Percentiles rank a stretch among this genome's conserved stretches.
These are phyloP conservation scores for Drosophila ironensis DNA, from an alignment of 1,140 invertebrate species.

Conservation along the genomic window DNA sequence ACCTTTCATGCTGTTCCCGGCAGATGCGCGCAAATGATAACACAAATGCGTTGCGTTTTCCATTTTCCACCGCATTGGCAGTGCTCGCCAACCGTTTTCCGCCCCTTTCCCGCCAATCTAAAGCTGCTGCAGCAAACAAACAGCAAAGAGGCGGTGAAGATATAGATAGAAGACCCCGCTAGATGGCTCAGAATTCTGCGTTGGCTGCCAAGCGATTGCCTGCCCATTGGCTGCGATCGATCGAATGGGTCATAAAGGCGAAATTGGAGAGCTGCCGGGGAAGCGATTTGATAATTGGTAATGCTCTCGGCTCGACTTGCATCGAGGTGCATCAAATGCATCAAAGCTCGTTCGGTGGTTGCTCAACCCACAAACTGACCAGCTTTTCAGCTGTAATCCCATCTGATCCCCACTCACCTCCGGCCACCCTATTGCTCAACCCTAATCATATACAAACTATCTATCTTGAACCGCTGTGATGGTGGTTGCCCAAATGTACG, in stretches of 20 bases:
- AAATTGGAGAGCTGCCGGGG: conserved; percentile 13
- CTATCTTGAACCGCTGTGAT: conserved; percentile 64
- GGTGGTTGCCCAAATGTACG: too few species aligned
- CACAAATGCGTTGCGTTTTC: conserved; percentile 51
- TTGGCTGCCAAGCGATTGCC: conserved; percentile 65
- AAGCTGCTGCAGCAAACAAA: conserved; percentile 13
- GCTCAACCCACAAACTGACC: too few species aligned
- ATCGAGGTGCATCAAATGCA: too few species aligned
- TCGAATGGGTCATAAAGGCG: conserved; percentile 59
- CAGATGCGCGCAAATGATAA: conserved; percentile 67
- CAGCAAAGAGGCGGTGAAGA: conserved; percentile 18
- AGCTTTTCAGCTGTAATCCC: too few species aligned
- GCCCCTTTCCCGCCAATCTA: conserved; percentile 48
- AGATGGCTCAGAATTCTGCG: too few species aligned
- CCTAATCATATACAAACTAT: conserved; percentile 33
- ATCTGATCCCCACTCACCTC: conserved; percentile 32
- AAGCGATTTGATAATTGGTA: conserved; percentile 50
- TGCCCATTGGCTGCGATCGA: conserved; percentile 47
- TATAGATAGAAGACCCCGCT: conserved; percentile 6
- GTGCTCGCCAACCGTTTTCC: conserved; percentile 48
- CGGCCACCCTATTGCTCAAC: conserved; percentile 11
- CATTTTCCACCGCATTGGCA: conserved; percentile 43
- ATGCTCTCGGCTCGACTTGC: conserved; percentile 24
- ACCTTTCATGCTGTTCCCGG: conserved; percentile 51
- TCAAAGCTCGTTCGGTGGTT: too few species aligned